Conservation (phyloP, 2,113 vertebrate species). For the Ophiodon elongatus region DNA sequence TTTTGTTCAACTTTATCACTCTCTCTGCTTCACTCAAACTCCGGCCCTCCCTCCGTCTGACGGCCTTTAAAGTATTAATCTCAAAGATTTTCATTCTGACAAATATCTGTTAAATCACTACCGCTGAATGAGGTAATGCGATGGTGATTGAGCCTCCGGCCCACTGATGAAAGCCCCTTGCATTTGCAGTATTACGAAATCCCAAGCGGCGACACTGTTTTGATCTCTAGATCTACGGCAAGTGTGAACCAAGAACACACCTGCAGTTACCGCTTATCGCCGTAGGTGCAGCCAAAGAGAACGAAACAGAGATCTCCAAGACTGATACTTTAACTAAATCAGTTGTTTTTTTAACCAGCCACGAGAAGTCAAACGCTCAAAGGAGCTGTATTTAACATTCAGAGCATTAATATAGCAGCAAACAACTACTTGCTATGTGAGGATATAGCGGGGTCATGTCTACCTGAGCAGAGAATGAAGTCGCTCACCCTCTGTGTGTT, state of each 20-base stretch:
- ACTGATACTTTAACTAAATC: not conserved
- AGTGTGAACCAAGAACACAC: not conserved
- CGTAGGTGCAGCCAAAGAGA: not conserved
- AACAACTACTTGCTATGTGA: not conserved
- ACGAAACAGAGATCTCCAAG: not conserved
- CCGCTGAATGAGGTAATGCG: not conserved
- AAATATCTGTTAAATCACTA: not conserved
- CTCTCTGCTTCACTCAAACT: conserved; percentile 35
- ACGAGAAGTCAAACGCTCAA: not conserved
- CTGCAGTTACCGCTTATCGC: not conserved
- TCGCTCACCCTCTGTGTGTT: not conserved
- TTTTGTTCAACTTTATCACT: conserved; percentile 53
- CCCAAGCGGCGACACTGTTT: not conserved
- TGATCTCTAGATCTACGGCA: not conserved
- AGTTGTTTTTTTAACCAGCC: not conserved
- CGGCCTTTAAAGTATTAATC: not conserved
- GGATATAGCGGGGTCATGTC: not conserved
- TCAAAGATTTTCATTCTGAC: not conserved
- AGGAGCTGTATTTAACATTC: not conserved
- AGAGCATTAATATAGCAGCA: not conserved
- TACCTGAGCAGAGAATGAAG: too few relatives aligned
- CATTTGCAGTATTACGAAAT: not conserved
- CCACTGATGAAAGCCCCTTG: not conserved
- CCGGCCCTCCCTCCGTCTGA: conserved; percentile 8
- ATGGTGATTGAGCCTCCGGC: not conserved